phyloP scores from a whole-genome alignment of 2,113 vertebrate genomes.

The Etia nguti region DNA sequence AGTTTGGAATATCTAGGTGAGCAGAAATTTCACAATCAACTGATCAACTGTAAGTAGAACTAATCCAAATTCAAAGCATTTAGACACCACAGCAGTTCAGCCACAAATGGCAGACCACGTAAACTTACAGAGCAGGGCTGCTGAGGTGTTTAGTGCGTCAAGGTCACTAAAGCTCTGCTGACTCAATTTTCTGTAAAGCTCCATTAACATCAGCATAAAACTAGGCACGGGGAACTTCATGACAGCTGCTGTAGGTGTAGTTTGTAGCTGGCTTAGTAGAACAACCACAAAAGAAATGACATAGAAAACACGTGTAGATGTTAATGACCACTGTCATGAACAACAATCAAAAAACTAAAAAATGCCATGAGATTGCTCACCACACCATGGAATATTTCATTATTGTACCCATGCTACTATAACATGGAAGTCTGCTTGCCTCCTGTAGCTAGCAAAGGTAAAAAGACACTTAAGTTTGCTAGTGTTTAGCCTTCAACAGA shows the following conservation, averaged over 20 bases:
- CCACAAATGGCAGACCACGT: neutral
- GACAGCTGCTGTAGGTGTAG: neutral
- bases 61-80: neutral
- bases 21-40: neutral
- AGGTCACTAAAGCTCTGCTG: neutral
- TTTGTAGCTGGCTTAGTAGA: neutral
- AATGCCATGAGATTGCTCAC: neutral
- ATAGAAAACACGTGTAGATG: rapidly evolving
- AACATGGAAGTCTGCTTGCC: neutral
- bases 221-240: neutral
- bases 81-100: neutral
- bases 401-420: neutral
- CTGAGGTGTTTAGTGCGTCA: neutral
- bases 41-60: neutral
- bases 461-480: neutral
- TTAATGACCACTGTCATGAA: neutral
- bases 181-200: neutral
- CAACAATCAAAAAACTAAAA: neutral
- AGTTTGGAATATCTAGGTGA: too few species aligned
- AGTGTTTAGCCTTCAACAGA: neutral
- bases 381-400: neutral
- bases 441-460: neutral
- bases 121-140: neutral
- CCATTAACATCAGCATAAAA: neutral
- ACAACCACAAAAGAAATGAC: neutral